phyloP scores from a whole-genome alignment of 2,797 vertebrate species.

The Myotis planiceps region DNA sequence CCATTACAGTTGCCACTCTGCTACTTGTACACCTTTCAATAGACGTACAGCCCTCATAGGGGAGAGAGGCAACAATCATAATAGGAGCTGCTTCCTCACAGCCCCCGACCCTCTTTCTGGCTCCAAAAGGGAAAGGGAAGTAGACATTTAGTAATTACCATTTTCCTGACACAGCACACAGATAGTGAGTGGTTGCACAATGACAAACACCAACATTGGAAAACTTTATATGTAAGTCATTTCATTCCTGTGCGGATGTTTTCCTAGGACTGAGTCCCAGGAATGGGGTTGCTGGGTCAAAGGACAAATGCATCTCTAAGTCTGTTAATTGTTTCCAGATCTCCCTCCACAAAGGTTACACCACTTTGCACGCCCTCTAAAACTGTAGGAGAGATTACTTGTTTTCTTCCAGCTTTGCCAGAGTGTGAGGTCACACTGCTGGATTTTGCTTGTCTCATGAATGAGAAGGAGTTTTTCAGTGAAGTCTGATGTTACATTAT shows the following conservation, averaged over 20 bases:
- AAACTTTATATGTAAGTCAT: neutral
- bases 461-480: neutral
- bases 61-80: neutral
- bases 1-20: neutral
- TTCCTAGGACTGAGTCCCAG: constrained; percentile 31
- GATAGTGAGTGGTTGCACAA: neutral
- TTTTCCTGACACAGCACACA: neutral
- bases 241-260: constrained; percentile 27
- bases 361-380: neutral
- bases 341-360: neutral
- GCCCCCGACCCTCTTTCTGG: neutral
- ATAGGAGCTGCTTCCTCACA: neutral
- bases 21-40: neutral
- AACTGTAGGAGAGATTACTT: neutral
- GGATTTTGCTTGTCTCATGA: neutral
- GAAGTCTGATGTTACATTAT: neutral
- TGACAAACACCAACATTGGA: neutral
- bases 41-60: neutral
- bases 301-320: constrained; percentile 41
- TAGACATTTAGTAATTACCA: neutral
- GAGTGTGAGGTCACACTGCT: neutral
- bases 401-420: neutral
- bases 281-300: constrained; percentile 21
- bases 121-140: neutral
- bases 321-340: constrained; percentile 26